Evolutionary conservation across 1,140 invertebrate species (phyloP).

Genomic region (Zaprionus gabonicus): DNA sequence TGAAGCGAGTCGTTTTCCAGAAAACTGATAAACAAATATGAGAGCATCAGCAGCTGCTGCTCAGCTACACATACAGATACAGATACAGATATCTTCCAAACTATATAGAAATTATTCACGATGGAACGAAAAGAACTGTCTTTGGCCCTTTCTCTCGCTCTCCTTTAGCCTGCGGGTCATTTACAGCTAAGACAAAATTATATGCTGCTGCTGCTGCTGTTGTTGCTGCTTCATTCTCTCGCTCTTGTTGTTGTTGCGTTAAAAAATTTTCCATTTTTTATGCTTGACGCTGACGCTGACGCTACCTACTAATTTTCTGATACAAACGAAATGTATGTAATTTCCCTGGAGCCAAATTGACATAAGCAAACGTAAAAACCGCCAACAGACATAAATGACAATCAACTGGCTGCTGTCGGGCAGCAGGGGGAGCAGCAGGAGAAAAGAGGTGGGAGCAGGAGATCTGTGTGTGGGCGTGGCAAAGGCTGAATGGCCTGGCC

Average conservation of each 20-base stretch:
- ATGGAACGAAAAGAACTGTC: not conserved
- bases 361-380: slow-evolving; percentile 79
- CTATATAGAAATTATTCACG: not conserved
- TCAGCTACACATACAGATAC: not conserved
- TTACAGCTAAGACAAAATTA: slow-evolving; percentile 71
- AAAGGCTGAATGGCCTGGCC: slow-evolving; percentile 41
- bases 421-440: too few relatives aligned
- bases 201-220: slow-evolving; percentile 16
- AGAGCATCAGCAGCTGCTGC: slow-evolving; percentile 64
- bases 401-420: slow-evolving; percentile 45
- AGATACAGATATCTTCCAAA: not conserved
- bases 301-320: slow-evolving; percentile 75
- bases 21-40: slow-evolving; percentile 78
- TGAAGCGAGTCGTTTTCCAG: slow-evolving; percentile 50
- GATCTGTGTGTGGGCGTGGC: slow-evolving; percentile 17
- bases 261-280: slow-evolving; percentile 40
- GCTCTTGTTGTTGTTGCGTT: slow-evolving; percentile 24
- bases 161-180: slow-evolving; percentile 52
- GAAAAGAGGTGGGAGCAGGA: not conserved
- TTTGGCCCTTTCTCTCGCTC: not conserved
- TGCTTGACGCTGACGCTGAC: slow-evolving; percentile 35
- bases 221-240: slow-evolving; percentile 30
- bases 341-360: slow-evolving; percentile 80
- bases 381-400: slow-evolving; percentile 79
- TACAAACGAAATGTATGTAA: slow-evolving; percentile 80